Base-by-base conservation (phyloP, 92 coral and sea anemone genomes). In the Actinernus sp. region DNA sequence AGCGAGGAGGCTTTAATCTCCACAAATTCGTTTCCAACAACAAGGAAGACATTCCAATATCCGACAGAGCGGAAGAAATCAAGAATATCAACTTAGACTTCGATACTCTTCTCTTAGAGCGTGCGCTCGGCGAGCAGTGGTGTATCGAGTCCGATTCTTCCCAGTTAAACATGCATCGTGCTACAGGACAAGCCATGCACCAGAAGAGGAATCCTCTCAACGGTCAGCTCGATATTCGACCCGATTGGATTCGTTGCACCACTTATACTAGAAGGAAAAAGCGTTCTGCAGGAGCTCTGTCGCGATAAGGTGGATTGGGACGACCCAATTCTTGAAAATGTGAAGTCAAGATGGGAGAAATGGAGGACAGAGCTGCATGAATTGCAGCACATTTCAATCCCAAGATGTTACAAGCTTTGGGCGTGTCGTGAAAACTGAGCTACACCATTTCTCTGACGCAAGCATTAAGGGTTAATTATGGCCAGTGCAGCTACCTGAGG, bases 101-200 rank as follows among this genome's bases (percentile, higher is more conserved):
- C 23, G 76, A 56, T 20, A 26, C 63, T 10, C 71, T 68, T 10
- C 71, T 77, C 13, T 3, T 68, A 25, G 79, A 83, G 48, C 84
- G 84, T 47, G 46, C 83, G 6, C 83, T 83, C 17, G 89, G 83
- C 31, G 73, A 74, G 11, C 89, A 83, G 33, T 74, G 89, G 83
- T 74, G 78, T 57, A 55, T 61, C 17, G 82, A 73, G 39, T 57
- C 82, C 0, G 88, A 81, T 44, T 33, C 58, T 16, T 74, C 66
- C 32, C 48, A 66, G 49, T 82, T 82, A 21, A 37, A 25, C 26
- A 82, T 82, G 13, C 52, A 52, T 36, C 89, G 79, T 23, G 58
- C 59, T 19, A 74, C 84, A 29, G 75, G 84, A 68, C 65, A 74
- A 17, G 84, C 83, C 18, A 83, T 83, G 8, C 55, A n/a, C n/a